phyloP scores from a whole-genome alignment of 2,797 vertebrate species.

The Otolemur crassicaudatus region DNA sequence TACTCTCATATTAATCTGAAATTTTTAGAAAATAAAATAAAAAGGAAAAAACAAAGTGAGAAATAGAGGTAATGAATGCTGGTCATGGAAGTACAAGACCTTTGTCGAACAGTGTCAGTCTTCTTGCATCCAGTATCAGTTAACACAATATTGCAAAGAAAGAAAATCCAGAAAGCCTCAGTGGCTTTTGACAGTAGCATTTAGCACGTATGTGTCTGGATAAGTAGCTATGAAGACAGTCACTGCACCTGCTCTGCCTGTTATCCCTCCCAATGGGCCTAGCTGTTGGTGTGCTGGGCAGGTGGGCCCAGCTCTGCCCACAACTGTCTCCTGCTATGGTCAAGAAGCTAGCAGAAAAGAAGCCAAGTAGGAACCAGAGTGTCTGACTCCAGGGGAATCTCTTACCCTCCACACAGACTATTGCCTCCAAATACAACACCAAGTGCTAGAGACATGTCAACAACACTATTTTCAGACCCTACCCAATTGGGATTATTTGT shows the following conservation, averaged over 20 bases:
- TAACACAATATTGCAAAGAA: background rate
- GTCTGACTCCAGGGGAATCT: background rate
- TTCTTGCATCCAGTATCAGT: background rate
- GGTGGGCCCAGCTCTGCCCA: background rate
- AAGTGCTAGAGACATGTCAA: background rate
- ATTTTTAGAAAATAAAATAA: too few relatives aligned
- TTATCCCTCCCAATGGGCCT: background rate
- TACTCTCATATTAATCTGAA: too few relatives aligned
- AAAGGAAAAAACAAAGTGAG: background rate
- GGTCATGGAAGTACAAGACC: background rate
- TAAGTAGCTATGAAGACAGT: background rate
- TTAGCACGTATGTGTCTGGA: background rate
- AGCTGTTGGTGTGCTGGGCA: background rate
- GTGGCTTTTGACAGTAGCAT: background rate
- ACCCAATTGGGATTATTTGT: background rate
- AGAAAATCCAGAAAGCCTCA: background rate
- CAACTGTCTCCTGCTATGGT: too few relatives aligned
- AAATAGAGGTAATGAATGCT: background rate
- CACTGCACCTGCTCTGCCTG: background rate
- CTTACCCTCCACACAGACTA: background rate
- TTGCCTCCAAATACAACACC: background rate
- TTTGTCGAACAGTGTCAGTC: background rate
- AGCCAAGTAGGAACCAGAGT: too few relatives aligned
- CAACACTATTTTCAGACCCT: background rate
- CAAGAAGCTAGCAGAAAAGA: background rate